Conservation (phyloP, 2,797 vertebrate genomes). For the Sphenodon punctatus region DNA sequence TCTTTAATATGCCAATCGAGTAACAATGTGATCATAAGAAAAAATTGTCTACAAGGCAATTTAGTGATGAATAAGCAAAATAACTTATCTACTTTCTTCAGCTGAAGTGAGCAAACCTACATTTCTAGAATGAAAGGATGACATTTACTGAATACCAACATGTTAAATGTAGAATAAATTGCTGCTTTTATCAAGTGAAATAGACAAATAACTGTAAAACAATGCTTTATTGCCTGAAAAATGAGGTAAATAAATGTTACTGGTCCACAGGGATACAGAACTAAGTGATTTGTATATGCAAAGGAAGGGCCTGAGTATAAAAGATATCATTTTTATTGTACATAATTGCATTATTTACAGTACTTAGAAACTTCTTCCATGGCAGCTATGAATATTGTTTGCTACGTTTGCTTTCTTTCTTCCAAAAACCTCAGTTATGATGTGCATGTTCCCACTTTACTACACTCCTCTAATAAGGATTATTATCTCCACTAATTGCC, state of each 20-base stretch:
- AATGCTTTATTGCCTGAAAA: background rate
- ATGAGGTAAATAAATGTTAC: background rate
- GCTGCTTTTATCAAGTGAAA: background rate
- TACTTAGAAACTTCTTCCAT: background rate
- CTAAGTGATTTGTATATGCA: background rate
- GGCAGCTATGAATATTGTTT: accelerated
- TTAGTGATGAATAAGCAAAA: background rate
- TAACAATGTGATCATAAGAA: background rate
- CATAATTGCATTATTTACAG: background rate
- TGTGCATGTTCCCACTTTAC: background rate
- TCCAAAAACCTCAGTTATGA: background rate
- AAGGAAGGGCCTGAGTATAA: background rate
- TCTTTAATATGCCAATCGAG: background rate
- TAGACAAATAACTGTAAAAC: background rate
- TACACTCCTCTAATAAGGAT: background rate
- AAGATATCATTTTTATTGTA: background rate
- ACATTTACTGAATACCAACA: background rate
- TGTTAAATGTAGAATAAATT: background rate
- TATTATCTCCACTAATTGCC: background rate
- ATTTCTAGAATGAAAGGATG: background rate
- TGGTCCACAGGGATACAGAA: background rate
- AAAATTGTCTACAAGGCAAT: background rate
- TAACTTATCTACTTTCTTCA: background rate
- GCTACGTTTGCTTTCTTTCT: background rate
- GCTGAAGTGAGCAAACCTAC: background rate